Evolutionary conservation across 2,888 invertebrate genomes (phyloP), one percentile per base, ranked within the genome.

Genomic region (Stratiomys singularior): DNA sequence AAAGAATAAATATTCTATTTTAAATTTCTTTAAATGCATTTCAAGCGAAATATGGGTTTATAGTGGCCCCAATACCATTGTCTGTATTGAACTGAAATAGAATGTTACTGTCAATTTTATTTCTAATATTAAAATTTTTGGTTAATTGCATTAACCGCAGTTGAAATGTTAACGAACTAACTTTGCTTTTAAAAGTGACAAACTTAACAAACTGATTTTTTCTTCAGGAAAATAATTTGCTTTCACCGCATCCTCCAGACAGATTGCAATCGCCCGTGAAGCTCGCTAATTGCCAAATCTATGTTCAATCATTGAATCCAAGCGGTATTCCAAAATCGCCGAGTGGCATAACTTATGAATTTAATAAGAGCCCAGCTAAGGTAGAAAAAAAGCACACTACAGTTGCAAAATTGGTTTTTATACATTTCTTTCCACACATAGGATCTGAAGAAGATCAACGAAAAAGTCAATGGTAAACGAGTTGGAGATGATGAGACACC

Each of bases 191-290:
- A n/a, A 37, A 5, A 9, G 5, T 37, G 37, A 37, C 9, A 52
- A 52, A 9, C 15, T 5, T 52, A 58, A 63, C 60, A 46, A 25
- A 77, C 69, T 77, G 80, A 81, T 44, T 77, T 63, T 76, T 80
- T 81, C 84, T 82, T 1, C 76, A 87, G 85, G 83, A 84, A 21
- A 85, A 86, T 78, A 88, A 92, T 47, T 86, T 91, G 1, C 81
- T 96, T 76, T 94, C 95, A 78, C 95, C 95, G 0, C 88, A 95
- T 81, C 95, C 95, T 0, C 89, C 90, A 78, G 90, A 90, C 80
- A 84, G 83, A 76, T 88, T 84, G 52, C 82, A 82, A 71, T 82
- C 82, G 80, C 86, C 86, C 74, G 84, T 84, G 81, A 85, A 85
- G 82, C 81, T 87, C 66, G 86, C 85, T 28, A 84, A 82, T 77